Evolutionary conservation across 2,797 vertebrate species (phyloP), one percentile per base, ranked within the genome.

Genomic region (Pangasius larnaudii): DNA sequence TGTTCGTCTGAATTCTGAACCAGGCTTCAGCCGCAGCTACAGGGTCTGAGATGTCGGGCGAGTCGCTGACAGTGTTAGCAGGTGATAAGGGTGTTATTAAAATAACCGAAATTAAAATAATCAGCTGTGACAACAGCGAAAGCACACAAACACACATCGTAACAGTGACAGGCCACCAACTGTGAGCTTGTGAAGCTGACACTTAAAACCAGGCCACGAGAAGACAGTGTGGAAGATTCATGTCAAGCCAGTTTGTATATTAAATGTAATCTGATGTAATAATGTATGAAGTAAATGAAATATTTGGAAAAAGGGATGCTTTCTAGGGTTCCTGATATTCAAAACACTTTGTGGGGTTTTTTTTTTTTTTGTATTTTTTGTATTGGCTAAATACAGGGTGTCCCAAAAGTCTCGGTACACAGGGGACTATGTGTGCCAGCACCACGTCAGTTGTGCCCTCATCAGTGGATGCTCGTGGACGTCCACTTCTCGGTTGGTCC

Each of bases 21-120:
- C 87, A 88, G 91, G 46, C 85, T 91, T 94, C 89, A 86, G 91
- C 93, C 91, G 92, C 80, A 82, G 88, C 42, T 42, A 6, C 49
- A 71, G 24, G 46, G 22, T 90, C 89, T 79, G 87, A 92, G 90
- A 86, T 88, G 90, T 84, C 84, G 51, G 80, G 36, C 75, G 84
- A 86, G 86, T 74, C 90, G 91, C 90, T 89, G 90, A 93, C 90
- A 88, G 63, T 89, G 89, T 92, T 91, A 93, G 92, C 93, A 94
- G 92, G 93, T 92, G 92, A 92, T 90, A 87, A 89, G 89, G 89
- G 91, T 94, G 88, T 89, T 94, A 94, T 93, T 93, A 93, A 94
- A 92, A 83, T 65, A 71, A 91, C 83, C 90, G 85, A 91, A 87
- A 87, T 87, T 87, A 87, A 87, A 80, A 61, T 87, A 83, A 89